These are phyloP conservation scores for Drosophila watanabei DNA, from an alignment of 1,140 invertebrate species.

Conservation along the genomic window DNA sequence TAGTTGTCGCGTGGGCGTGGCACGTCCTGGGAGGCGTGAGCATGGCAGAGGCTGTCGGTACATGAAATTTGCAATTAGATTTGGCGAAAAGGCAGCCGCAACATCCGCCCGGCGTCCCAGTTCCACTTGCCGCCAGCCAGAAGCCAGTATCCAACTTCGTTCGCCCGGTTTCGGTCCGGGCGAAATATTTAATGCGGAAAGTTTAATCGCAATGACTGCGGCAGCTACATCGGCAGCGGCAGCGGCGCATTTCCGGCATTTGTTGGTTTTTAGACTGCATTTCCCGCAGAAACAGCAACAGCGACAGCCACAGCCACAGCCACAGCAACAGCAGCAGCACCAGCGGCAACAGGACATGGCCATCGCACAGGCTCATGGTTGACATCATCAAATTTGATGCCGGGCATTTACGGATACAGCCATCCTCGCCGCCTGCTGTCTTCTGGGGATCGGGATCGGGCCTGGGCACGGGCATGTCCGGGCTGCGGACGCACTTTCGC, in stretches of 20 bases:
- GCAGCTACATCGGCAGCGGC: slow-evolving; percentile 31
- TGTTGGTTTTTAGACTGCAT: slow-evolving; percentile 77
- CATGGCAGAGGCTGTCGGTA: slow-evolving; percentile 47
- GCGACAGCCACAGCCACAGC: slow-evolving; percentile 23
- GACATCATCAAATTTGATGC: slow-evolving; percentile 74
- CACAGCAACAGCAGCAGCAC: slow-evolving; percentile 15
- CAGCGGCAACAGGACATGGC: slow-evolving; percentile 31
- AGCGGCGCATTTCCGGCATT: slow-evolving; percentile 72
- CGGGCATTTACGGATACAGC: slow-evolving; percentile 33
- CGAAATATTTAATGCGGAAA: slow-evolving; percentile 77
- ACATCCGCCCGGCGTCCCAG: slow-evolving; percentile 49
- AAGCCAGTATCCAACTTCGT: slow-evolving; percentile 20
- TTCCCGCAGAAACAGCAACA: slow-evolving; percentile 53
- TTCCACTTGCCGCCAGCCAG: slow-evolving; percentile 26
- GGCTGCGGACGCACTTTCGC: slow-evolving; percentile 62
- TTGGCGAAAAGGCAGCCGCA: slow-evolving; percentile 73
- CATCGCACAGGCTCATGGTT: slow-evolving; percentile 44
- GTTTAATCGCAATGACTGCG: slow-evolving; percentile 67
- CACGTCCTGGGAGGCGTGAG: slow-evolving; percentile 20
- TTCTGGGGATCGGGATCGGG: slow-evolving; percentile 46
- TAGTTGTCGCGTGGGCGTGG: slow-evolving; percentile 58
- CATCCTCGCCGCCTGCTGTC: slow-evolving; percentile 27
- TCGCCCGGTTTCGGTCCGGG: neutral
- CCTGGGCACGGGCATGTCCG: slow-evolving; percentile 29
- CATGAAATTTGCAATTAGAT: slow-evolving; percentile 83